Percentiles rank a stretch among this genome's conserved stretches.
phyloP scores from a whole-genome alignment of 2,888 invertebrate species.

The Rhamnusium bicolor region DNA sequence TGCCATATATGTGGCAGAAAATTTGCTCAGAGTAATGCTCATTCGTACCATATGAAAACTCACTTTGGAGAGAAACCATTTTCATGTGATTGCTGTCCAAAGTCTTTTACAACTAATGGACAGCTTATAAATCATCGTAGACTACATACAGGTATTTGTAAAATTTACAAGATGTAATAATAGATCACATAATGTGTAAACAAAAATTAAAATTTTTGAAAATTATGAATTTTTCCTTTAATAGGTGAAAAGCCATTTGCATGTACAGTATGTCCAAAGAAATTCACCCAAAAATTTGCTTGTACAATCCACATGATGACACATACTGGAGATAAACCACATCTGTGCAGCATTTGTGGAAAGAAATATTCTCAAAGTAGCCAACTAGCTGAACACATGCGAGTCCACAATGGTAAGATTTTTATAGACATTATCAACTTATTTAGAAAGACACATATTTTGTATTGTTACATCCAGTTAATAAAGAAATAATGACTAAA shows the following conservation, averaged over 20 bases:
- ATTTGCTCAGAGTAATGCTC: conserved; percentile 57
- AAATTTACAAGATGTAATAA: no score
- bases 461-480: no score
- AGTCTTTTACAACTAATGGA: conserved; percentile 58
- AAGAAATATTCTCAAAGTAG: conserved; percentile 58
- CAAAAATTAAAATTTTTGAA: no score
- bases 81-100: conserved; percentile 50
- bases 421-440: background rate
- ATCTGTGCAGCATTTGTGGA: conserved; percentile 58
- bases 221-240: background rate
- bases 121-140: conserved; percentile 57
- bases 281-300: conserved; percentile 61
- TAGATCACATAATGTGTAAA: no score
- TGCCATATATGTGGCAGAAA: conserved; percentile 59
- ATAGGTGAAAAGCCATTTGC: conserved; percentile 61
- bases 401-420: conserved; percentile 59
- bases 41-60: conserved; percentile 55
- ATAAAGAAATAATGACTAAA: no score
- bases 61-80: conserved; percentile 53
- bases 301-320: conserved; percentile 58
- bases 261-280: conserved; percentile 64
- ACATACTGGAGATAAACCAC: conserved; percentile 57
- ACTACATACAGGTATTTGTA: conserved; percentile 54
- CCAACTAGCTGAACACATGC: conserved; percentile 57
- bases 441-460: no score